Evolutionary conservation across 2,797 vertebrate species (phyloP), one percentile per base, ranked within the genome.

Genomic region (Nyctibius grandis): DNA sequence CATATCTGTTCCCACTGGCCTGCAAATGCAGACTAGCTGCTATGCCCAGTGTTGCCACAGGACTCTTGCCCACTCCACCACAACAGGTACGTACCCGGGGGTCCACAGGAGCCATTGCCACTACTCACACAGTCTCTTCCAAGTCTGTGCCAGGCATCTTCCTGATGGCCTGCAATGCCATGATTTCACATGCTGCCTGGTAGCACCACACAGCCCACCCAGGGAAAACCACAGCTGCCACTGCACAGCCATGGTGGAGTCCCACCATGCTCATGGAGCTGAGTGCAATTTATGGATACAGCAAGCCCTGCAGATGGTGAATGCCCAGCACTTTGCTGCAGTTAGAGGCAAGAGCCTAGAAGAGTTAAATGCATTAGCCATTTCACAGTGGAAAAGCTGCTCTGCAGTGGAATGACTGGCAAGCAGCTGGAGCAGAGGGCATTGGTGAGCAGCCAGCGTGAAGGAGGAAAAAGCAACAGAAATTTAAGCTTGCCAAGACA

Each of bases 201-300:
- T 2, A 19, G 11, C 8, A 26, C 15, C 4, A 0, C 42, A 29
- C 34, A 86, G 48, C 57, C 57, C 77, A 44, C 8, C 12, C 38
- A 72, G 61, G 47, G 36, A 50, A 70, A 19, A 22, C 28, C 36
- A 4, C 33, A 31, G 36, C 11, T 21, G 47, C 31, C 40, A 31
- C 34, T 5, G 5, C 63, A 36, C 15, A 17, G 42, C 57, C 0
- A 0, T 3, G 26, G 26, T 10, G 8, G 15, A 48, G 42, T 40
- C 44, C 34, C 68, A 50, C 44, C 2, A 2, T 0, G 0, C 12
- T 29, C 31, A 16, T 0, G 0, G 16, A 31, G 11, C 50, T 14
- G 3, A 26, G 9, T 14, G 31, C 8, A n/a, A 6, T 51, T 34
- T 21, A 16, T 14, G n/a, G 9, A 2, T 17, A 33, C 25, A 45